A percentile compares a stretch with the other conserved stretches of the same genome.
Conservation (phyloP, 2,888 invertebrate genomes). For the Drosophila robusta region DNA sequence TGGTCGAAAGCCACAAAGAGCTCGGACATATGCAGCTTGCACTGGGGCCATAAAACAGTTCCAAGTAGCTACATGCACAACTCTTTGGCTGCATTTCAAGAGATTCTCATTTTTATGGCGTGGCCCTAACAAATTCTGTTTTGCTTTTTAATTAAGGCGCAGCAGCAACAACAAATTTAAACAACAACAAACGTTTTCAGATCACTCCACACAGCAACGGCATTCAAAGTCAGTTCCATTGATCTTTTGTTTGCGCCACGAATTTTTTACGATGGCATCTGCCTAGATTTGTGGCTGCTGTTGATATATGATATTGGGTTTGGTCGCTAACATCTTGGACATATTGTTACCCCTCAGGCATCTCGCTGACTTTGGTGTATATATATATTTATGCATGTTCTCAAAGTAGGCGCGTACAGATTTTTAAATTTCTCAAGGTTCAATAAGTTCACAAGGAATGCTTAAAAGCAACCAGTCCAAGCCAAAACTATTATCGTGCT, state of each 20-base stretch:
- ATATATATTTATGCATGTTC: constrained; percentile 4
- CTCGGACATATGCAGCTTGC: constrained; percentile 50
- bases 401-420: not conserved
- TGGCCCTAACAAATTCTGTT: constrained; percentile 63
- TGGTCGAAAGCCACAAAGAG: constrained; percentile 42
- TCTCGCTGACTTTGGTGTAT: constrained; percentile 6
- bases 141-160: constrained; percentile 69
- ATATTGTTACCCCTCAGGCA: constrained; percentile 7
- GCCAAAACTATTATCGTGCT: too few species aligned
- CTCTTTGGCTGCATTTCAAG: constrained; percentile 57
- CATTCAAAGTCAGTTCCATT: constrained; percentile 46
- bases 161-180: constrained; percentile 20
- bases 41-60: constrained; percentile 61
- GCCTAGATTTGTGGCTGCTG: constrained; percentile 46
- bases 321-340: constrained; percentile 36
- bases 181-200: constrained; percentile 14
- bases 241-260: constrained; percentile 53
- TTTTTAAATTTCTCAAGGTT: too few species aligned
- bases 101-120: constrained; percentile 57
- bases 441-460: too few species aligned
- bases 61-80: constrained; percentile 61
- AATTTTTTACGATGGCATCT: constrained; percentile 58
- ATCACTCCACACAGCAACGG: constrained; percentile 16
- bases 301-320: constrained; percentile 57
- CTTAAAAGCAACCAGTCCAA: too few species aligned